Conservation (phyloP, 2,888 invertebrate genomes). For the Dryococelus australis region DNA sequence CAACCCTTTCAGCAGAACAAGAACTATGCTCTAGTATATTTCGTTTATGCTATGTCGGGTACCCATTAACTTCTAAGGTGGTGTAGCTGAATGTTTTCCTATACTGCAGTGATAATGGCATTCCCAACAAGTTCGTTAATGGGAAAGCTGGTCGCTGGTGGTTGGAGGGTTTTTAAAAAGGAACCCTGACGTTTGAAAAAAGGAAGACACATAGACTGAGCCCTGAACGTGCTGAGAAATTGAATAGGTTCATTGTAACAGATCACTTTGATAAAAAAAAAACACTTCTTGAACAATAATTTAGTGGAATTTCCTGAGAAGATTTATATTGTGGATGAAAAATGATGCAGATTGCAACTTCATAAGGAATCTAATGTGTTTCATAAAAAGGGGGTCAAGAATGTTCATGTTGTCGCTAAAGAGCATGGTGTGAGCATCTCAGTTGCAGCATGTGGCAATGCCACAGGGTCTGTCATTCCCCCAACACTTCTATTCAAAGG, state of each 20-base stretch:
- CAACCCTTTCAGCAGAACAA: neutral
- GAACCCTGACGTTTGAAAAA: too few species aligned
- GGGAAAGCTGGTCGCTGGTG: neutral
- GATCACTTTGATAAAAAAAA: neutral
- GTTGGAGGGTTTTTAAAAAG: too few species aligned
- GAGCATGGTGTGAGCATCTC: neutral
- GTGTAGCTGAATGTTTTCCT: neutral
- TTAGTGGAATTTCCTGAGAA: neutral
- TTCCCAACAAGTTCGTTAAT: neutral
- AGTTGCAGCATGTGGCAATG: too few species aligned
- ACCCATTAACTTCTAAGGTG: constrained; percentile 2
- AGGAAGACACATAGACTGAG: too few species aligned
- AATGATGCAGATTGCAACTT: too few species aligned
- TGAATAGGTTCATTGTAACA: too few species aligned
- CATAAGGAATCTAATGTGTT: neutral
- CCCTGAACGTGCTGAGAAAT: too few species aligned
- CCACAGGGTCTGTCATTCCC: too few species aligned
- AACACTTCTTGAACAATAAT: neutral
- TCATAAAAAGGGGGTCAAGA: neutral
- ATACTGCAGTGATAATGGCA: neutral
- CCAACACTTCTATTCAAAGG: too few species aligned
- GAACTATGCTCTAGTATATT: neutral
- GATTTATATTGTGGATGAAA: neutral
- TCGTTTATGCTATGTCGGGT: too few species aligned
- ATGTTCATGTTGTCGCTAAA: neutral